Evolutionary conservation across 2,797 vertebrate genomes (phyloP), one percentile per base, ranked within the genome.

Genomic region (Lepilemur septentrionalis): DNA sequence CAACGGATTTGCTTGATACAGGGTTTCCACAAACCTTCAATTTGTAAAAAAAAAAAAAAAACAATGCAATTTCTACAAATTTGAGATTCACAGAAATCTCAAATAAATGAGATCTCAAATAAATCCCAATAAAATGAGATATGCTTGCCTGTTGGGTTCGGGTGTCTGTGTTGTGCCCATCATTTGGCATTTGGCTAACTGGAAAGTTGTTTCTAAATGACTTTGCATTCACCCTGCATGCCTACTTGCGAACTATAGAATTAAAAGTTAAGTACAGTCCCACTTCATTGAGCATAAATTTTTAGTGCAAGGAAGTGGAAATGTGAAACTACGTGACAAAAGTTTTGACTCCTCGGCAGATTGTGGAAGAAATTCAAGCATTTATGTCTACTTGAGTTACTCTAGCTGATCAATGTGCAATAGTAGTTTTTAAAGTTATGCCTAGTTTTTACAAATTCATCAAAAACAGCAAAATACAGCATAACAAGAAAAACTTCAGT

Each of bases 201-300:
- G 93, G 59, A 52, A 96, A 94, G 69, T 52, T 79, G 35, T 59
- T 93, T 89, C 67, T 93, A 69, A 85, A 76, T 57, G 41, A 89
- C 65, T 61, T 85, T 97, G 52, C 48, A 35, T 89, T 94, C 72
- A 79, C 38, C n/a, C 63, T 81, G 38, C 18, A 79, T 89, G n/a
- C 46, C 52, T 85, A 32, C 41, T n/a, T 93, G 7, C 84, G n/a
- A 93, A 75, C 46, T 70, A 65, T 48, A 83, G 90, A 92, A 78
- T 55, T 73, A 75, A 75, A 93, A 72, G 78, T 48, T 38, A 97
- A 89, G 41, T 65, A 52, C 7, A 52, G 35, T 70, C 75, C 52
- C 32, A 38, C n/a, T 65, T 87, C 75, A 79, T 35, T 46, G 76
- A 90, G 81, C 55, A 63, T 92, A 83, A 73, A 59, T 90, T 84